phyloP scores from a whole-genome alignment of 2,797 vertebrate genomes.

The Percopsis omiscomaycus region DNA sequence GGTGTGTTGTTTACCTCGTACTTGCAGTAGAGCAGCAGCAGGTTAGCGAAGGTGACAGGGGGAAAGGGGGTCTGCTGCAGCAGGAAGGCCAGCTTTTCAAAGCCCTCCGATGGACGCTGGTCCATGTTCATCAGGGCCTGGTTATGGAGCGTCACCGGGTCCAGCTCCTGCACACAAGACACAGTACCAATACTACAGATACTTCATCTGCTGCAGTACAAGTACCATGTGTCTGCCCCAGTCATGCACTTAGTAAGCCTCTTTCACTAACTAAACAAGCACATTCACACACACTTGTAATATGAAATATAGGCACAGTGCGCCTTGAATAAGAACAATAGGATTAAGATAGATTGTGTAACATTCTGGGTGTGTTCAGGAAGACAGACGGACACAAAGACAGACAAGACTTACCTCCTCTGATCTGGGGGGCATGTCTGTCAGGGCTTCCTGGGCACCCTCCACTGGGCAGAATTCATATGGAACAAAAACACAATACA shows the following conservation, averaged over 20 bases:
- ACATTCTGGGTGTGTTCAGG: neutral
- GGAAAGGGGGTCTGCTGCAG: conserved; percentile 94
- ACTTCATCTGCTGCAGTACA: neutral
- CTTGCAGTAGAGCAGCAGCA: conserved; percentile 93
- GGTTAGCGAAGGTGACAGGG: conserved; percentile 91
- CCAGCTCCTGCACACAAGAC: conserved; percentile 78
- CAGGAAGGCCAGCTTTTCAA: conserved; percentile 93
- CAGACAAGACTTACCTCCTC: conserved; percentile 79
- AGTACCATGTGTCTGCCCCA: too few relatives aligned
- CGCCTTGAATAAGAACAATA: too few relatives aligned
- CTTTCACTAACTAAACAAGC: neutral
- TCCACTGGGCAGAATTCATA: conserved; percentile 69
- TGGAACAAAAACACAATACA: conserved; percentile 1
- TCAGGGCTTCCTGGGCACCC: conserved; percentile 87
- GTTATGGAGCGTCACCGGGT: conserved; percentile 94
- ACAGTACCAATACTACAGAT: conserved; percentile 10
- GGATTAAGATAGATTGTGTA: too few relatives aligned
- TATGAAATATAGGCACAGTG: too few relatives aligned
- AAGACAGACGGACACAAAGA: conserved; percentile 1
- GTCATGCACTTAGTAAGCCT: neutral
- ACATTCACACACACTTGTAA: neutral
- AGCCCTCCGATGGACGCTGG: conserved; percentile 87
- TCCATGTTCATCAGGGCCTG: conserved; percentile 97
- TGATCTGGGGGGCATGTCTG: conserved; percentile 91
- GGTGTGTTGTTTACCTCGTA: conserved; percentile 76